Evolutionary conservation across 2,113 vertebrate species (phyloP).

Genomic region (Cryptotis parvus): DNA sequence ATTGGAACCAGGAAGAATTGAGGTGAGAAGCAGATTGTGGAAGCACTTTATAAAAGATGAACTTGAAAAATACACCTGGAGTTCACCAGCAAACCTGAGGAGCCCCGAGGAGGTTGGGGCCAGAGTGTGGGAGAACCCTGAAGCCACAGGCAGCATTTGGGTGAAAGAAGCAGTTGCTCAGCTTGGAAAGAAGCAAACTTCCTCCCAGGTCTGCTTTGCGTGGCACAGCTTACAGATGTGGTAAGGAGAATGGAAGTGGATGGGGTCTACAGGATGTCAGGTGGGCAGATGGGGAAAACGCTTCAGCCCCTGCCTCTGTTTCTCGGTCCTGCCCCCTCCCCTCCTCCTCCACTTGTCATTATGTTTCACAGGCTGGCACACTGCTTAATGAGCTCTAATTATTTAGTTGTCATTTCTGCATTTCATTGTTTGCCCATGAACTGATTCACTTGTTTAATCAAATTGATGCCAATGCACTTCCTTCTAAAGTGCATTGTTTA

Average conservation of each 20-base stretch:
- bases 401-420: conserved; percentile 19
- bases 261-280: neutral
- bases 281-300: neutral
- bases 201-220: neutral
- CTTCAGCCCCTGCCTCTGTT: accelerated
- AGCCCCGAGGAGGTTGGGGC: too few relatives aligned
- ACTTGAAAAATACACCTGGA: neutral
- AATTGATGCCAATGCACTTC: neutral
- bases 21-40: accelerated
- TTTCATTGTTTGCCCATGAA: conserved; percentile 47
- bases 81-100: neutral
- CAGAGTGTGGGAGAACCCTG: neutral
- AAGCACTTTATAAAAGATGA: neutral
- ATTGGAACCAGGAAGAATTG: neutral
- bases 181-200: accelerated
- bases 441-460: neutral
- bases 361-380: neutral
- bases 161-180: neutral
- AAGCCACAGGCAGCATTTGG: neutral
- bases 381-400: conserved; percentile 31
- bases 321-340: too few relatives aligned
- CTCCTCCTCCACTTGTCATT: neutral
- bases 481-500: neutral
- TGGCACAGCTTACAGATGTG: accelerated
- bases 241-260: too few relatives aligned